Evolutionary conservation across 2,888 invertebrate genomes (phyloP), one percentile per base, ranked within the genome.

Genomic region (Geotrupes spiniger): DNA sequence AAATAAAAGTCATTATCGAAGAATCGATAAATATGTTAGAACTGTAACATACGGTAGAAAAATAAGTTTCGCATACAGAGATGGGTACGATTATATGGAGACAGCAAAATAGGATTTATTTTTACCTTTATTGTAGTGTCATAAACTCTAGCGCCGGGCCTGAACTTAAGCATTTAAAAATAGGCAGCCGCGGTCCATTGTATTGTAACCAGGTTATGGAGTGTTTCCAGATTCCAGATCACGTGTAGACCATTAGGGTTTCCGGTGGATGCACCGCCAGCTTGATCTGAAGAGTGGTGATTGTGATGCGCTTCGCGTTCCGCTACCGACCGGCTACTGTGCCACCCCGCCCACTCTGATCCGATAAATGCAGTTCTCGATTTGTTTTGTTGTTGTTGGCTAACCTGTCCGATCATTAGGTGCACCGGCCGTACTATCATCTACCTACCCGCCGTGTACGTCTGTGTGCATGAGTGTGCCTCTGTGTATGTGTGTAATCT

Each of bases 221-320:
- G 60, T 62, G 63, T 68, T 65, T 68, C 66, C 67, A 66, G 68
- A 67, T 67, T 67, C 68, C 69, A 68, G 67, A 70, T 72, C 71
- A 72, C 72, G 71, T 71, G 71, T 69, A 68, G 63, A 61, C 71
- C 71, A 71, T 72, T 70, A 72, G 68, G 69, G 69, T 63, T 71
- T 70, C 71, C 70, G 70, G 69, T 68, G 63, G 63, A 57, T 59
- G 49, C 50, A 51, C 52, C 51, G 53, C 58, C 47, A 52, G 52
- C 49, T 51, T 49, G 55, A 58, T 52, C 52, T 51, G 52, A 50
- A 52, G 55, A 56, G 51, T 42, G 46, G 36, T 46, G 52, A 65
- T 69, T 69, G 65, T 65, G 66, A 69, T 69, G 67, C 71, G 58
- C 60, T 61, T 59, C 70, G 66, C 68, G 68, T 68, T 66, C 65